Evolutionary conservation across 2,113 vertebrate species (phyloP), one percentile per base, ranked within the genome.

Genomic region (Hippoglossus stenolepis): DNA sequence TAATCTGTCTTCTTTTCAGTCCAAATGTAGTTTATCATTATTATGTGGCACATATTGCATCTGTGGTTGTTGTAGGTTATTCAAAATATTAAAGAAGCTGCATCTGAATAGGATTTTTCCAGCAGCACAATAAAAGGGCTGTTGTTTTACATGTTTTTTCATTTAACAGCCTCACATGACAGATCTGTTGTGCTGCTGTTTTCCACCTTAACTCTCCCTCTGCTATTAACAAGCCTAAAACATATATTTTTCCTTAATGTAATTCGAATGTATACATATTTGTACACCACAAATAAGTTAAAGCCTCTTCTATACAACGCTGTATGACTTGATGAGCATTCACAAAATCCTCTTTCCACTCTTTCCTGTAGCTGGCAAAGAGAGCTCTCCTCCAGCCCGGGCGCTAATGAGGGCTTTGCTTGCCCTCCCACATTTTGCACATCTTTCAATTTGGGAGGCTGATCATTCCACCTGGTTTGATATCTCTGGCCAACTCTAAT

Each of bases 361-460:
- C 47, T 75, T 47, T 56, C 15, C 64, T 43, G 45, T 26, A 21
- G 54, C 65, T 77, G 65, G 61, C 58, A 72, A 47, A 64, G 70
- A 64, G 70, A 18, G 56, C 35, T 63, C 31, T 62, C 62, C 62
- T 56, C 65, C 65, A 79, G 76, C 73, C 75, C 65, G 14, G 73
- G 7, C 59, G 67, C 85, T 82, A 77, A 87, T 85, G 73, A 77
- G 80, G 67, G 64, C 67, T 79, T 74, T 72, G 77, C 71, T 75
- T 79, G 54, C 72, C 53, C 74, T 49, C 28, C 18, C 70, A 78
- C 74, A 81, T 72, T 75, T 79, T 66, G 47, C 54, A 79, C 67
- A 77, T 82, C 67, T 77, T 83, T 70, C 63, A 79, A 49, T 80
- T 85, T 79, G 28, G 43, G 66, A 63, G 53, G 31, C 51, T 54